These are phyloP conservation scores for Temnothorax nylanderi DNA, from an alignment of 1,140 invertebrate genomes.

Conservation along the genomic window DNA sequence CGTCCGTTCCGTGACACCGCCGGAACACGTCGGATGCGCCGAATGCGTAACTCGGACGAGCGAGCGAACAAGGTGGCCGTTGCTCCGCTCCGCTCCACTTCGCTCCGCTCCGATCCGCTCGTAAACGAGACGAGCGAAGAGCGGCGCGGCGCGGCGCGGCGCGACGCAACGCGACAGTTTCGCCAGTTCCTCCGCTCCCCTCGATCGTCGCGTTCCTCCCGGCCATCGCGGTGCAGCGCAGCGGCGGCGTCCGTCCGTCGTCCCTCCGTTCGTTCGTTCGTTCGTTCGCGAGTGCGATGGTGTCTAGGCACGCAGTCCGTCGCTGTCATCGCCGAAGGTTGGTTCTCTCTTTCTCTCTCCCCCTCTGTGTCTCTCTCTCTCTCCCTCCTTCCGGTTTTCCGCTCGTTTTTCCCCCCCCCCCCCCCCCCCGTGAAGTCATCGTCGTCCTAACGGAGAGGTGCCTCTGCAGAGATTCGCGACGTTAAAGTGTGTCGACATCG, in stretches of 20 bases:
- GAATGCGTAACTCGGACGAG: not conserved
- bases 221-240: conserved; percentile 26
- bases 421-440: not conserved
- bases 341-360: not conserved
- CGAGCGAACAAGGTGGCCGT: not conserved
- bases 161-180: conserved; percentile 21
- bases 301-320: conserved; percentile 18
- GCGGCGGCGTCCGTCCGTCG: conserved; percentile 4
- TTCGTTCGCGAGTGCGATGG: conserved; percentile 12
- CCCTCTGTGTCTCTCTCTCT: not conserved
- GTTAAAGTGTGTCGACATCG: conserved; percentile 36
- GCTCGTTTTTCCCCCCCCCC: not conserved
- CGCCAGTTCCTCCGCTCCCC: conserved; percentile 12
- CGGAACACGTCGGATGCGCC: conserved; percentile 1
- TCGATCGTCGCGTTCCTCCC: conserved; percentile 31
- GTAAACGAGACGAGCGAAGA: not conserved
- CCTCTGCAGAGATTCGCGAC: conserved; percentile 20
- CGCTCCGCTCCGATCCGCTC: not conserved
- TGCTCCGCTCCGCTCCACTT: not conserved
- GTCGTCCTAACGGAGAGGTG: not conserved
- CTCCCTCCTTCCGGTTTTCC: not conserved
- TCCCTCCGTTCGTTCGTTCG: not conserved
- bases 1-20: conserved; percentile 25
- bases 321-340: not conserved
- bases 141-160: not conserved